phyloP scores from a whole-genome alignment of 2,797 vertebrate species.

The Silurus aristotelis region DNA sequence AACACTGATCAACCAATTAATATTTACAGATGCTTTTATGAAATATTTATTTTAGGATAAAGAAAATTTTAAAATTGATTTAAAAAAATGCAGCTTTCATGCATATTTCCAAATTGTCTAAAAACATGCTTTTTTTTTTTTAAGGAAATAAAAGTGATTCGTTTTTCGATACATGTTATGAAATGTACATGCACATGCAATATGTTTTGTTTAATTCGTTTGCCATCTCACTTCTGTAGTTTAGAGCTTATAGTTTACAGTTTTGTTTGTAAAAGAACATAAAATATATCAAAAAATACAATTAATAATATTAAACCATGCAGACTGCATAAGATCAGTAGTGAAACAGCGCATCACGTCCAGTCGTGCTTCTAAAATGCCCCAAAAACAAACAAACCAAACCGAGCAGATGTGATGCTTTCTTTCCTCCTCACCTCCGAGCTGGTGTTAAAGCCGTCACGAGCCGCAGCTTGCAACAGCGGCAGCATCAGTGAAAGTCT shows the following conservation, averaged over 20 bases:
- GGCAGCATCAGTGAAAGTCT: slow-evolving; percentile 34
- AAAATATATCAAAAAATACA: too few species aligned
- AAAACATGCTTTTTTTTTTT: background rate
- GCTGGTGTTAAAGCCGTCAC: slow-evolving; percentile 68
- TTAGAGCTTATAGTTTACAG: background rate
- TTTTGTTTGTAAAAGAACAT: background rate
- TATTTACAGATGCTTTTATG: background rate
- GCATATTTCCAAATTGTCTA: background rate
- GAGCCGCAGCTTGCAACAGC: slow-evolving; percentile 71
- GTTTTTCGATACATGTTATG: too few species aligned
- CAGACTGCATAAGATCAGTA: background rate
- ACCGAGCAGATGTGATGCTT: background rate
- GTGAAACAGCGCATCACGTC: background rate
- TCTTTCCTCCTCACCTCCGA: slow-evolving; percentile 33
- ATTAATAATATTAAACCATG: background rate
- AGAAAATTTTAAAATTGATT: background rate
- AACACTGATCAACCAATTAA: background rate
- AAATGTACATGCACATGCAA: background rate
- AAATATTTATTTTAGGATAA: background rate
- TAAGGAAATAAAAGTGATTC: background rate
- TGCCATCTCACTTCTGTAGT: background rate
- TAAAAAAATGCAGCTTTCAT: background rate
- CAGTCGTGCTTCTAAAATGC: background rate
- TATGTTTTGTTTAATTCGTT: background rate
- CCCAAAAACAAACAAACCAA: background rate